phyloP scores from a whole-genome alignment of 2,113 vertebrate genomes.

The Capreolus pygargus region DNA sequence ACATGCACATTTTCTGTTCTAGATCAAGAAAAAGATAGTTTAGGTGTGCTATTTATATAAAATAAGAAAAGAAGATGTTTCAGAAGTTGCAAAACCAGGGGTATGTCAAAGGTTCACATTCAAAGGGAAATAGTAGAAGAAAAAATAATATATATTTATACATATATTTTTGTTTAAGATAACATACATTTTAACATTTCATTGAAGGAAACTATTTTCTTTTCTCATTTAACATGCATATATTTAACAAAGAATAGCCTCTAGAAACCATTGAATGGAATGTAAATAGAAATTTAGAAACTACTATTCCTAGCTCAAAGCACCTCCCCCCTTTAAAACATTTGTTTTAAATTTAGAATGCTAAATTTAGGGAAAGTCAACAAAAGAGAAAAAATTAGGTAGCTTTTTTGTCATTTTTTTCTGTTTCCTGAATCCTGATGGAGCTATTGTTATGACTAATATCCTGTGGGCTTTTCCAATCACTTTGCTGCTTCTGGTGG shows the following conservation, averaged over 20 bases:
- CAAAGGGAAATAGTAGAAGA: neutral
- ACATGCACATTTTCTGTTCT: neutral
- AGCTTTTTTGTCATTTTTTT: constrained; percentile 22
- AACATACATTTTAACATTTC: neutral
- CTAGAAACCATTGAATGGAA: neutral
- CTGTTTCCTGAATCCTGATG: neutral
- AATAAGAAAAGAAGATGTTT: neutral
- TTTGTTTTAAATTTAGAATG: constrained; percentile 50
- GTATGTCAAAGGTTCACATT: neutral
- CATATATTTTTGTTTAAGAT: neutral
- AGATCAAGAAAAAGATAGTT: neutral
- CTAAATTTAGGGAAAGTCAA: neutral
- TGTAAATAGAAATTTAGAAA: neutral
- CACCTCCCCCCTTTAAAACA: constrained; percentile 35
- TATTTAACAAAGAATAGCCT: neutral
- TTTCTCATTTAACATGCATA: neutral
- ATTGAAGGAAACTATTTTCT: neutral
- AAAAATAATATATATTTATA: neutral
- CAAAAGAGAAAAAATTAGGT: constrained; percentile 45
- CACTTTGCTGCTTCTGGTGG: constrained; percentile 59
- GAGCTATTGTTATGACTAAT: constrained; percentile 40
- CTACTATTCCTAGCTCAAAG: neutral
- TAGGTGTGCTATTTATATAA: neutral
- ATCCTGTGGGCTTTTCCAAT: constrained; percentile 52
- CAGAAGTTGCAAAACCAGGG: neutral